Conservation (phyloP, 2,888 invertebrate genomes). For the Erannis defoliaria region DNA sequence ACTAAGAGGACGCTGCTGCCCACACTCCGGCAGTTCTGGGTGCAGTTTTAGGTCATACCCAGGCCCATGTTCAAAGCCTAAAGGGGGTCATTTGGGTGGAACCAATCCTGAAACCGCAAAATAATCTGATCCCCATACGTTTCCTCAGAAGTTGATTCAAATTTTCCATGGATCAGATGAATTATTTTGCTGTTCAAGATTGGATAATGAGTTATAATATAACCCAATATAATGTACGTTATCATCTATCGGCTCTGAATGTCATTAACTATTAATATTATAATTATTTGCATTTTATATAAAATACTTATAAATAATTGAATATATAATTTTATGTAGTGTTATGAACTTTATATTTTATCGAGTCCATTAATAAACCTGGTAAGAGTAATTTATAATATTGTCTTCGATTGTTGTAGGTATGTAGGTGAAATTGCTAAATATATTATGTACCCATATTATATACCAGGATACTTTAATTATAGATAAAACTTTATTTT, state of each 20-base stretch:
- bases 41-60: too few species aligned
- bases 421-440: constrained; percentile 33
- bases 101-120: too few species aligned
- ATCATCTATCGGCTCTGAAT: constrained; percentile 19
- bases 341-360: constrained; percentile 33
- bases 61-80: too few species aligned
- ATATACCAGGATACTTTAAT: neutral
- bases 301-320: constrained; percentile 14
- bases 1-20: too few species aligned
- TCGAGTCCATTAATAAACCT: constrained; percentile 23
- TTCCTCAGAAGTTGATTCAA: too few species aligned
- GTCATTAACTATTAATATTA: constrained; percentile 24
- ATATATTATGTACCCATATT: neutral
- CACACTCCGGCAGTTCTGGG: too few species aligned
- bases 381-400: constrained; percentile 26
- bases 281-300: constrained; percentile 38
- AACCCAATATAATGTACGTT: too few species aligned
- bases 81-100: too few species aligned
- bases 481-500: neutral
- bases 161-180: too few species aligned
- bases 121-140: too few species aligned
- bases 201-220: too few species aligned
- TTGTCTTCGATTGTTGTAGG: constrained; percentile 40
- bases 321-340: constrained; percentile 24
- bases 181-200: too few species aligned